phyloP scores from a whole-genome alignment of 2,797 vertebrate species.

The Danio aesculapii region DNA sequence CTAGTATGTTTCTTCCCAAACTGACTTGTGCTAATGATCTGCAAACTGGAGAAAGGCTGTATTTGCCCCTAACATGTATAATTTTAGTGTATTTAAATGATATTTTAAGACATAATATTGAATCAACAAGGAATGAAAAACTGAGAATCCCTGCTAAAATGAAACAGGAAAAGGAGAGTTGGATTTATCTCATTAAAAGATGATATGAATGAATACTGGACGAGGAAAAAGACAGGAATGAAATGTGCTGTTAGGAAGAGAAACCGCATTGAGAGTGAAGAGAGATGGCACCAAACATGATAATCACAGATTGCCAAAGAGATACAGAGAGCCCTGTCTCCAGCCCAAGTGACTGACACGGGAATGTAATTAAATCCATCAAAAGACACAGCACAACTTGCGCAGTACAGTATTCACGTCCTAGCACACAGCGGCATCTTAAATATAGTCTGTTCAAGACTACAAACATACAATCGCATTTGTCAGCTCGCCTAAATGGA shows the following conservation, averaged over 20 bases:
- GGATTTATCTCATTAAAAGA: conserved; percentile 21
- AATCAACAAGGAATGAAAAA: background rate
- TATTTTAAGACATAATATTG: background rate
- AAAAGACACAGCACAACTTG: conserved; percentile 26
- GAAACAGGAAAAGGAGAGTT: background rate
- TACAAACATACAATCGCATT: conserved; percentile 29
- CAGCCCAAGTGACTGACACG: conserved; percentile 39
- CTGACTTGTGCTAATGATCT: background rate
- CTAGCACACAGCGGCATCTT: background rate
- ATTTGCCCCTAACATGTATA: background rate
- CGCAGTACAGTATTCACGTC: conserved; percentile 4
- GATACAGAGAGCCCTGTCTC: conserved; percentile 25
- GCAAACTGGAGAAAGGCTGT: background rate
- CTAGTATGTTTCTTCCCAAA: background rate
- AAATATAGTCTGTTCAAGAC: conserved; percentile 36
- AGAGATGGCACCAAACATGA: conserved; percentile 21
- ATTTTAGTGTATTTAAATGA: too few relatives aligned
- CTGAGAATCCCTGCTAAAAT: background rate
- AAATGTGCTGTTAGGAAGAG: conserved; percentile 19
- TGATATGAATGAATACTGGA: conserved; percentile 11
- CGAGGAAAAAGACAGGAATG: conserved; percentile 11
- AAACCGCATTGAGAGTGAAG: conserved; percentile 19
- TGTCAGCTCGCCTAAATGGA: conserved; percentile 44
- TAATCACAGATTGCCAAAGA: conserved; percentile 44
- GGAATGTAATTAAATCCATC: conserved; percentile 45